phyloP scores from a whole-genome alignment of 2,888 invertebrate genomes.

The Odontothrips loti region DNA sequence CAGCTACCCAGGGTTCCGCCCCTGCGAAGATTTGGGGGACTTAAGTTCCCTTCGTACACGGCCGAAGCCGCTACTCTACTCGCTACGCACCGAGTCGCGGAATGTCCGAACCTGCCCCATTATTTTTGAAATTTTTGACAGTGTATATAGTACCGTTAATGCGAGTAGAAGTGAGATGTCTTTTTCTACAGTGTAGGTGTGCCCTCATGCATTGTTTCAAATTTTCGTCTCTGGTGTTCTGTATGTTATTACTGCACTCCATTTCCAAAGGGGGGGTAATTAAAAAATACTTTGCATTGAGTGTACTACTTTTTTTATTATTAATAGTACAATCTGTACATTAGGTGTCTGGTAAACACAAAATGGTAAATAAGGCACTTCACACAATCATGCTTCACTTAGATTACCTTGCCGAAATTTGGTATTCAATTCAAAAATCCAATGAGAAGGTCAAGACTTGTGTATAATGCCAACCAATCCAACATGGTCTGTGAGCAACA shows the following conservation, averaged over 20 bases:
- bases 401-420: constrained; percentile 2
- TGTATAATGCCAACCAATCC: neutral
- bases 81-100: too few species aligned
- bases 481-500: neutral
- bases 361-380: constrained; percentile 23
- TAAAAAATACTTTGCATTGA: neutral
- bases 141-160: too few species aligned
- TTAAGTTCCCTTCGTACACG: too few species aligned
- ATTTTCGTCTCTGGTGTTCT: neutral
- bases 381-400: constrained; percentile 12
- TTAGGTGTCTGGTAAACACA: constrained; percentile 11
- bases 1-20: too few species aligned
- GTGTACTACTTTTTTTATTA: neutral
- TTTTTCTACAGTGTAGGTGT: too few species aligned
- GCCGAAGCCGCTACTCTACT: too few species aligned
- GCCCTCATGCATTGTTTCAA: neutral
- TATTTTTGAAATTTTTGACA: too few species aligned
- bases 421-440: neutral
- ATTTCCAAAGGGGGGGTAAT: neutral
- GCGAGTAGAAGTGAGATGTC: too few species aligned
- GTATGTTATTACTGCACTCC: neutral
- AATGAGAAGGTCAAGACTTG: neutral
- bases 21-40: too few species aligned
- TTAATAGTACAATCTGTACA: neutral
- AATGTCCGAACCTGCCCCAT: too few species aligned